Base-by-base conservation (phyloP, 2,888 invertebrate genomes). In the Philereme transversata region DNA sequence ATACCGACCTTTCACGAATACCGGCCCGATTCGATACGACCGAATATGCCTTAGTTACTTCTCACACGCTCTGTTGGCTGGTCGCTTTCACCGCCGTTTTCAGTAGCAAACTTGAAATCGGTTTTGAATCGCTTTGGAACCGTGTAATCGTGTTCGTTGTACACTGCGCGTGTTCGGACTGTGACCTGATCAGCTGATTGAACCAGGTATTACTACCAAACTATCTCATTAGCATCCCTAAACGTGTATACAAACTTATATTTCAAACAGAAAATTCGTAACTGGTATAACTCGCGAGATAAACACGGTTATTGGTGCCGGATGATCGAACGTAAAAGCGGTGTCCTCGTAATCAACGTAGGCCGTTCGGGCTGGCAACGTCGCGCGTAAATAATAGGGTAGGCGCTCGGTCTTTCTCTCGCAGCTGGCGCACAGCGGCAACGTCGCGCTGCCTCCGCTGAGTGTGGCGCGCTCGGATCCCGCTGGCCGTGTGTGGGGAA, bases 291-390 rank as follows among this genome's bases (percentile, higher is more conserved):
- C 76, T 75, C 72, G 69, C 61, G 71, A 73, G 69, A 74, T 76
- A 86, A 76, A 79, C 75, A 68, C 74, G 65, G 73, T 79, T 82
- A 82, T 81, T 79, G 78, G 77, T 81, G 79, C 83, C 87, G 88
- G 84, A 86, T 87, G 85, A 89, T 90, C 82, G 82, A 89, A 91
- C 91, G 90, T 91, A 90, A 90, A 90, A 90, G 88, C 90, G 86
- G 88, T 91, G 91, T 92, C 91, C 91, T 92, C 91, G 91, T 91
- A 92, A 91, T 91, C 88, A 91, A 91, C 91, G 91, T 92, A 91
- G 90, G 90, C 88, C 86, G 87, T 72, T 74, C 88, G 87, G 81
- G 68, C 74, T 79, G 92, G 90, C 92, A 92, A 92, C 92, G 87
- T 77, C 90, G 90, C 92, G 89, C 88, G 90, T 91, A 91, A 91